These are phyloP conservation scores for Lordiphosa clarofinis DNA, from an alignment of 1,140 invertebrate species.

Conservation along the genomic window DNA sequence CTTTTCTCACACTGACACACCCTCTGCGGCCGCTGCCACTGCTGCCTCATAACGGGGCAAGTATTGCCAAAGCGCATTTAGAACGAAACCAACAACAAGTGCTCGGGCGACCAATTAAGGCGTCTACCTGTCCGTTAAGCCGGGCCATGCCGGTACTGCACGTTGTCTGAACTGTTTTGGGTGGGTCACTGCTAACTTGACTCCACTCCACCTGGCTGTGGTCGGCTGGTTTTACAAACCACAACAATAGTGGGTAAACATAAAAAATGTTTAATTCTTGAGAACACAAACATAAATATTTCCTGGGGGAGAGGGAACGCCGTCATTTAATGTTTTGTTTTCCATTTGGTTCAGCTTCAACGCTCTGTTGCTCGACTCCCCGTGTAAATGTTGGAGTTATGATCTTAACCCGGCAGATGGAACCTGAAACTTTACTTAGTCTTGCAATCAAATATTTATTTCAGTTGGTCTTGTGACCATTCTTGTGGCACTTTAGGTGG, in stretches of 20 bases:
- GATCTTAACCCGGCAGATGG: no score
- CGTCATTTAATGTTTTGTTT: conserved; percentile 9
- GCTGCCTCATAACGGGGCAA: conserved; percentile 34
- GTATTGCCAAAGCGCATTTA: conserved; percentile 55
- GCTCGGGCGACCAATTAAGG: conserved; percentile 31
- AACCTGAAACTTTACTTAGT: conserved; percentile 1
- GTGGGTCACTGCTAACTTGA: conserved; percentile 49
- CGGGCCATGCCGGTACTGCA: conserved; percentile 40
- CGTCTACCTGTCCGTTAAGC: conserved; percentile 62
- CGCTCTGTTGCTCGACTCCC: conserved; percentile 31
- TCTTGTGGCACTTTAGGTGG: no score
- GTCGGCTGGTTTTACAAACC: conserved; percentile 41
- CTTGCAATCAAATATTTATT: no score
- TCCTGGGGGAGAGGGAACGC: neutral
- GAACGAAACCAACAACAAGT: conserved; percentile 20
- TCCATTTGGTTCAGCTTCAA: conserved; percentile 47
- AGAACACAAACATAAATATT: conserved; percentile 53
- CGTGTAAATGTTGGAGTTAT: conserved; percentile 21
- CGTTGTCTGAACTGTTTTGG: conserved; percentile 57
- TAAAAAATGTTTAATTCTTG: conserved; percentile 54
- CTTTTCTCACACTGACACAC: conserved; percentile 29
- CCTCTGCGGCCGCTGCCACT: conserved; percentile 5
- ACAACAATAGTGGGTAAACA: conserved; percentile 43
- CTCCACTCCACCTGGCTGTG: conserved; percentile 25
- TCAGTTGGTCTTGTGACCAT: no score